Evolutionary conservation across 2,113 vertebrate species (phyloP).

Genomic region (Oryzias melastigma): DNA sequence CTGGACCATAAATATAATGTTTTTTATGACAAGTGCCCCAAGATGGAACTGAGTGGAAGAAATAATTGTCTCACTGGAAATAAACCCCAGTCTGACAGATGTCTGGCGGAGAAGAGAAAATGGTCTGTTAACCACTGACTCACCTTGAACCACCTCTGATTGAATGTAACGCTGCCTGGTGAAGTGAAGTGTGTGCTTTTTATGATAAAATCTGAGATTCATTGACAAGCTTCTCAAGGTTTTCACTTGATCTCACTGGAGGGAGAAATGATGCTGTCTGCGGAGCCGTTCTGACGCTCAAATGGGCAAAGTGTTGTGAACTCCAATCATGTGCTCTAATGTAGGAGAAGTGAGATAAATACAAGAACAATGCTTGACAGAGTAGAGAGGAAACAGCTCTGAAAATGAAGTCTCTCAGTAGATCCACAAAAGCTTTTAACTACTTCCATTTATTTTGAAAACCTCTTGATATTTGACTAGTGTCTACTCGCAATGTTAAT

Average conservation of each 20-base stretch:
- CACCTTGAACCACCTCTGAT: constrained; percentile 1
- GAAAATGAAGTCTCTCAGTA: neutral
- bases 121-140: constrained; percentile 14
- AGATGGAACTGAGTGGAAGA: too few species aligned
- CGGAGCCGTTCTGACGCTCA: neutral
- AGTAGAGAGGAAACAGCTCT: neutral
- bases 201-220: constrained; percentile 6
- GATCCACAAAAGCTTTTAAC: neutral
- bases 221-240: constrained; percentile 3
- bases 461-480: neutral
- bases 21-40: too few species aligned
- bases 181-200: neutral
- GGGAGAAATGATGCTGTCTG: neutral
- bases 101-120: constrained; percentile 8
- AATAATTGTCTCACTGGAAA: too few species aligned
- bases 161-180: constrained; percentile 5
- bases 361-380: constrained; percentile 7
- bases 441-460: neutral
- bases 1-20: too few species aligned
- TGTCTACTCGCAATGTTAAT: constrained; percentile 2
- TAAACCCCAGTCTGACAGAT: neutral
- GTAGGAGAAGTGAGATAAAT: neutral
- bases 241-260: constrained; percentile 16
- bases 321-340: neutral
- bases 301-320: constrained; percentile 19